Conservation (phyloP, 2,888 invertebrate species). For the Hypena proboscidalis region DNA sequence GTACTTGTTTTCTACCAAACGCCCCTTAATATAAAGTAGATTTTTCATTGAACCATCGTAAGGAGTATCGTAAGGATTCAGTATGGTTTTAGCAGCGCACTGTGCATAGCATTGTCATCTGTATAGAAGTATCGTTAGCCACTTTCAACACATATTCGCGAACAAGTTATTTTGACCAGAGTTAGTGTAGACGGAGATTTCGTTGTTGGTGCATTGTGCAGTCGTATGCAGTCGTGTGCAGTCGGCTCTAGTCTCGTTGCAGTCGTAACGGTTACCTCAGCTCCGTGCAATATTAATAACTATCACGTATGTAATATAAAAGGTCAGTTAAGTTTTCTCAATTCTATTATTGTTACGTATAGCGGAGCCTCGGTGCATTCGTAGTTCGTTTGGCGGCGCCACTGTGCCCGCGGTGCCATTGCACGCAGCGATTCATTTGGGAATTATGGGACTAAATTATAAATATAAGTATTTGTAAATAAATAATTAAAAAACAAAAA, state of each 20-base stretch:
- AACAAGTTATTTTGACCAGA: conserved; percentile 21
- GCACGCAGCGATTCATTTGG: conserved; percentile 68
- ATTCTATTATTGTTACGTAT: conserved; percentile 67
- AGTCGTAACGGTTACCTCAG: conserved; percentile 29
- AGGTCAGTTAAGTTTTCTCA: conserved; percentile 70
- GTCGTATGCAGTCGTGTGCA: conserved; percentile 10
- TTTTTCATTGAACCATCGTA: conserved; percentile 49
- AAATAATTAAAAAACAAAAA: conserved; percentile 67
- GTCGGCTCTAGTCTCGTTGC: conserved; percentile 38
- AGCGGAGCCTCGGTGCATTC: conserved; percentile 28
- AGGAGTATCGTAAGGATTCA: conserved; percentile 38
- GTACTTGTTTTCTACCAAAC: conserved; percentile 52
- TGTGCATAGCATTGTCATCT: conserved; percentile 27
- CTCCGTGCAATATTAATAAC: conserved; percentile 41
- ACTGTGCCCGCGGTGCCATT: conserved; percentile 46
- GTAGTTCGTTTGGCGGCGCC: conserved; percentile 1
- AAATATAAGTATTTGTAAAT: conserved; percentile 80
- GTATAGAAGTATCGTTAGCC: conserved; percentile 18
- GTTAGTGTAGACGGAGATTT: conserved; percentile 20
- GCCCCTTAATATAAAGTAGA: conserved; percentile 49
- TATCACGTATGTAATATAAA: conserved; percentile 35
- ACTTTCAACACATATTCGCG: conserved; percentile 10
- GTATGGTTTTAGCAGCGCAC: conserved; percentile 31
- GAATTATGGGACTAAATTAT: conserved; percentile 84
- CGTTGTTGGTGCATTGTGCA: conserved; percentile 11